Evolutionary conservation across 2,888 invertebrate species (phyloP), one percentile per base, ranked within the genome.

Genomic region (Drosophila engyochracea): DNA sequence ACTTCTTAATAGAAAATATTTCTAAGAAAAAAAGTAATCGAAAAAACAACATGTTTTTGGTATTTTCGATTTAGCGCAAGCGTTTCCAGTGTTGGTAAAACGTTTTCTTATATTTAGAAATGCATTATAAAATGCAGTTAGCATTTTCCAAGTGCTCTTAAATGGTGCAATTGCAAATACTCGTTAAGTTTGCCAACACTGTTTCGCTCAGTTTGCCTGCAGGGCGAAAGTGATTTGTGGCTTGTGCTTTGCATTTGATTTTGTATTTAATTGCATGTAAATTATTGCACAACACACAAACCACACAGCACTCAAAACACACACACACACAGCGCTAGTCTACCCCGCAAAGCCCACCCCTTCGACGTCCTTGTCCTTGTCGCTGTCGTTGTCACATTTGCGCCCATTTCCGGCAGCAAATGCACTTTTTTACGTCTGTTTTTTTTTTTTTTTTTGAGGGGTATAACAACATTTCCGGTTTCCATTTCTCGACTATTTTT

Each of bases 391-490:
- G 83, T 88, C 85, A 75, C 83, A 83, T 83, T 83, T 88, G 72
- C 86, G 74, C 81, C 86, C 83, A 85, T 83, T 85, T 84, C 86
- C 89, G 83, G 81, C 51, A 44, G 33, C 55, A 60, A 54, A 44
- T 65, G 80, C 71, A 68, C 55, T 53, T 58, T 31, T 44, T 30
- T 25, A 5, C 9, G 30, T 28, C n/a, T 14, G 37, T 31, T 19
- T 30, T 19, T 37, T 41, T 12, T 41, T 7, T 25, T 7, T 16
- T n/a, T 28, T 4, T 14, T 2, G 7, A 49, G 63, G 25, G 51
- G 68, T 52, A 49, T 73, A 84, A 89, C 87, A 87, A 85, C 85
- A 89, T 85, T 89, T 85, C 85, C 85, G 85, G 85, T 87, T 86
- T 85, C 85, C 85, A 85, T 85, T 85, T 89, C 85, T 85, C 82